Conservation (phyloP, 2,888 invertebrate species). For the Drymonia ruficornis region DNA sequence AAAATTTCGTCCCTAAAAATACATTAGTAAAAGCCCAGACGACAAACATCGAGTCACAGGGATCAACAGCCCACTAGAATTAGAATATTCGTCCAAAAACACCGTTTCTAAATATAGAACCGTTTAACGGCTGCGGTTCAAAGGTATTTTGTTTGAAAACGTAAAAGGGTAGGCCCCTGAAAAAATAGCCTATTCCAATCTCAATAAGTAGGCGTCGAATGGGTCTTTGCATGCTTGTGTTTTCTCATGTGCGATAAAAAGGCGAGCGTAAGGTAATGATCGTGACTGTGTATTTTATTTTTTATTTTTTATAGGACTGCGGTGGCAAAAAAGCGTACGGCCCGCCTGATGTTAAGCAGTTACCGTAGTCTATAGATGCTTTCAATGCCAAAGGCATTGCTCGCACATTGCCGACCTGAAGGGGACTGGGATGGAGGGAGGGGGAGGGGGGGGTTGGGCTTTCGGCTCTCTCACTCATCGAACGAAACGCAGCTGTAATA, state of each 20-base stretch:
- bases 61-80: slow-evolving; percentile 1
- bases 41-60: not conserved
- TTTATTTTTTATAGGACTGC: too few relatives aligned
- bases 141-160: not conserved
- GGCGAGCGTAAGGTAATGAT: not conserved
- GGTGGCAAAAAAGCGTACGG: too few relatives aligned
- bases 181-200: slow-evolving; percentile 1
- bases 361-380: too few relatives aligned
- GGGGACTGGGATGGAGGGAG: too few relatives aligned
- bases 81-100: not conserved
- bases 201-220: slow-evolving; percentile 3
- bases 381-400: too few relatives aligned
- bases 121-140: not conserved
- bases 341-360: too few relatives aligned
- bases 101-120: not conserved
- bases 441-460: too few relatives aligned
- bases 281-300: not conserved
- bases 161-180: slow-evolving; percentile 3
- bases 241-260: not conserved
- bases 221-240: not conserved
- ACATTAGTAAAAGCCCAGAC: too few relatives aligned
- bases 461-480: too few relatives aligned
- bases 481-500: too few relatives aligned
- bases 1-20: too few relatives aligned
- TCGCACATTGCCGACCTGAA: too few relatives aligned